Conservation (phyloP, 2,888 invertebrate genomes). For the Calameuta pallipes region DNA sequence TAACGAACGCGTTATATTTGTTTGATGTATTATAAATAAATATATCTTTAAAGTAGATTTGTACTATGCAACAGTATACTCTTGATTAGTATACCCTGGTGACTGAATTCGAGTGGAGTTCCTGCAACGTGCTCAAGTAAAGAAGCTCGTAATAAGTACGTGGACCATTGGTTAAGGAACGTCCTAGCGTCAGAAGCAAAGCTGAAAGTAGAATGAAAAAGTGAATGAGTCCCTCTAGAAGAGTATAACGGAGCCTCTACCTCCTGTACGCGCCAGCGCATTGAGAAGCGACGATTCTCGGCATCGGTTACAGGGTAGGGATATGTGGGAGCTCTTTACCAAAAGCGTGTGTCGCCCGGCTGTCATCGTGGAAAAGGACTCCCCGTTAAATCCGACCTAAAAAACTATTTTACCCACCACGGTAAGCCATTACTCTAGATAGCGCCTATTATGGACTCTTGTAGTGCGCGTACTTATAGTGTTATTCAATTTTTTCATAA, state of each 20-base stretch:
- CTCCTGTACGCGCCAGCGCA: background rate
- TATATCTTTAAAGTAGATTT: background rate
- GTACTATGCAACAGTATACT: background rate
- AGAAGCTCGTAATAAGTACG: background rate
- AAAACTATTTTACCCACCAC: background rate
- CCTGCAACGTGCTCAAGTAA: background rate
- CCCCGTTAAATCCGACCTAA: constrained; percentile 18
- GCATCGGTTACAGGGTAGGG: constrained; percentile 21
- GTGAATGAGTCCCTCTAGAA: background rate
- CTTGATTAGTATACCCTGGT: background rate
- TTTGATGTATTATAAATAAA: background rate
- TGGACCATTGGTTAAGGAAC: background rate
- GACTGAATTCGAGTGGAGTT: background rate
- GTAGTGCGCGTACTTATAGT: background rate
- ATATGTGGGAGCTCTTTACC: constrained; percentile 49
- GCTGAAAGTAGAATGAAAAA: background rate
- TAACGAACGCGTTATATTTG: background rate
- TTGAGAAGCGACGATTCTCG: background rate
- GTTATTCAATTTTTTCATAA: background rate
- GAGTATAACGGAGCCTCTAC: background rate
- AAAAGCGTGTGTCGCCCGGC: constrained; percentile 47
- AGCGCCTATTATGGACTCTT: background rate
- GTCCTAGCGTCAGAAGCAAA: background rate
- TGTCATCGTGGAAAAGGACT: constrained; percentile 43
- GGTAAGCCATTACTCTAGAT: background rate